Evolutionary conservation across 2,888 invertebrate genomes (phyloP), one percentile per base, ranked within the genome.

Genomic region (Lasioglossum villosulum): DNA sequence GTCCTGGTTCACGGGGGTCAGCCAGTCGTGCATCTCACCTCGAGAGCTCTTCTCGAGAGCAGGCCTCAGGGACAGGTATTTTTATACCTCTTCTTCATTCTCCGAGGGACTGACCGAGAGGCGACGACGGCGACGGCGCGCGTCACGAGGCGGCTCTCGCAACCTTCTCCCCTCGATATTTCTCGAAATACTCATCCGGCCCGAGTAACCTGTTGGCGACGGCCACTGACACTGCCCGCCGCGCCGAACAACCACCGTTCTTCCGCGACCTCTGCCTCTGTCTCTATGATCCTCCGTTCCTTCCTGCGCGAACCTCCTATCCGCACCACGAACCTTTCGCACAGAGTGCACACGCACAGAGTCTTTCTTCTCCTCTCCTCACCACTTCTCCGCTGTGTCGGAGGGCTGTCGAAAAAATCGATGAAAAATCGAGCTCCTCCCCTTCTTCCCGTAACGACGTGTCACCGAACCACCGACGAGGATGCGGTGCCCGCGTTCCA

Each of bases 81-180:
- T 92, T 91, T 87, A 88, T 92, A 92, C 86, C 83, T 92, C 84
- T 90, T 91, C 90, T 88, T 92, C 91, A 90, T 90, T 88, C 88
- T 92, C 88, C 84, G 87, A 83, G 76, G 86, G 82, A 83, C 84
- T 74, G 81, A 70, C 81, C 59, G 85, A 63, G 63, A 63, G 63
- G 63, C 63, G 30, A 27, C 63, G 63, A 27, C 63, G 30, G 75
- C 48, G 85, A 75, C 71, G 77, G 78, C 71, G 76, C 63, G 76
- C 45, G 78, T 70, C 81, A 74, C 68, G 70, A 63, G 63, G 63
- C 70, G 42, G n/a, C 37, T 42, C 71, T 79, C 79, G 74, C 83
- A 83, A 76, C 30, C 72, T 80, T 74, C 37, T 75, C 45, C 12
- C 68, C 37, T 19, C 74, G 85, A 85, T 78, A 73, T 27, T 81